phyloP scores from a whole-genome alignment of 2,113 vertebrate genomes.

The Tringa solitaria region DNA sequence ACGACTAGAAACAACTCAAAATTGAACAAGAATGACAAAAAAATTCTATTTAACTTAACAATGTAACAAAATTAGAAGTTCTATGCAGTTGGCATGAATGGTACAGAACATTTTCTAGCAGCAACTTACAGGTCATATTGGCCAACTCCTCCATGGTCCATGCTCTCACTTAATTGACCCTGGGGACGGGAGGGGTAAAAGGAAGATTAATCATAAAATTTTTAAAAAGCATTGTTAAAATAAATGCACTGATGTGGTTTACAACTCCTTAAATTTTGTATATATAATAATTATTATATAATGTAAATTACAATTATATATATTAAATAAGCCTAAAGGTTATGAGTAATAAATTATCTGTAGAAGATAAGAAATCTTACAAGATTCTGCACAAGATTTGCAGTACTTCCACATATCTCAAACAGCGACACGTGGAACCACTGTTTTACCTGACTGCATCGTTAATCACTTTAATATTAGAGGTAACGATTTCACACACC shows the following conservation, averaged over 20 bases:
- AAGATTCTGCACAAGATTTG: neutral
- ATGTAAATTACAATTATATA: neutral
- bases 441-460: neutral
- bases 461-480: neutral
- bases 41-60: constrained; percentile 2
- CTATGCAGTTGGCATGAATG: neutral
- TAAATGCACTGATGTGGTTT: neutral
- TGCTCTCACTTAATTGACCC: constrained; percentile 90
- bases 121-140: constrained; percentile 93
- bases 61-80: neutral
- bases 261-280: neutral
- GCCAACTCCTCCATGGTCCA: constrained; percentile 92
- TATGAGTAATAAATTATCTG: neutral
- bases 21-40: neutral
- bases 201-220: neutral
- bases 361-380: neutral
- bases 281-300: neutral
- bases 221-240: neutral
- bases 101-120: constrained; percentile 39
- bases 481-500: neutral
- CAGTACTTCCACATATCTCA: neutral
- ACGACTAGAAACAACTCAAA: neutral
- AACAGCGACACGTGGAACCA: neutral
- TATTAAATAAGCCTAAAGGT: neutral
- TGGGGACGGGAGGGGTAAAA: constrained; percentile 69